Evolutionary conservation across 2,888 invertebrate species (phyloP).

Genomic region (Notocelia uddmanniana): DNA sequence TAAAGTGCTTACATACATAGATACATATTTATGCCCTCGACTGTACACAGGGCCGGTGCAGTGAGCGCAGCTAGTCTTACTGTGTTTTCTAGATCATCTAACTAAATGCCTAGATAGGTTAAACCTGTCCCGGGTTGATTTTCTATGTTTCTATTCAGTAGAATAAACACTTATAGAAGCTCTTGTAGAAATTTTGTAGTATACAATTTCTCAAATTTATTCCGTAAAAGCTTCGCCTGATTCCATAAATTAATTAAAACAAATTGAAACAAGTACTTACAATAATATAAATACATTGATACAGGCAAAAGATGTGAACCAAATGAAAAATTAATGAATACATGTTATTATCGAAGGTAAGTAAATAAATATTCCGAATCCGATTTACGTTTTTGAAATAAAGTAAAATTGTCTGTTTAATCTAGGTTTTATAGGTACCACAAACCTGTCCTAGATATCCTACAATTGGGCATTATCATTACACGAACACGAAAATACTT

Average conservation of each 20-base stretch:
- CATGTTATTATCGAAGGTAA: neutral
- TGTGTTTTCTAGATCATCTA: neutral
- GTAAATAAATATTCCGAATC: neutral
- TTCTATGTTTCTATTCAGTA: no score
- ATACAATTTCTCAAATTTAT: no score
- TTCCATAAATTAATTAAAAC: neutral
- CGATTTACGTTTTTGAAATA: no score
- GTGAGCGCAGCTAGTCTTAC: no score
- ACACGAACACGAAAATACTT: slow-evolving; percentile 61
- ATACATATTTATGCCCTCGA: no score
- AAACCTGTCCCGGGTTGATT: neutral
- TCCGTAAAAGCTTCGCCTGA: no score
- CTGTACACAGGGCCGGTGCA: no score
- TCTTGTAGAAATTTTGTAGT: no score
- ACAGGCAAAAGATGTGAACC: neutral
- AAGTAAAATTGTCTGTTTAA: no score
- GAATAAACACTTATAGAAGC: no score
- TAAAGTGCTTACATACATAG: no score
- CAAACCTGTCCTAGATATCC: neutral
- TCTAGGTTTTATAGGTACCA: neutral
- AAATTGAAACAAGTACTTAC: neutral
- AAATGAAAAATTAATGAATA: neutral
- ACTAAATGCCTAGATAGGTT: neutral
- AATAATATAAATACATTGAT: neutral
- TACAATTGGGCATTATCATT: neutral